A percentile compares a stretch with the other conserved stretches of the same genome.
phyloP scores from a whole-genome alignment of 2,797 vertebrate species.

The Aotus griseimembra region DNA sequence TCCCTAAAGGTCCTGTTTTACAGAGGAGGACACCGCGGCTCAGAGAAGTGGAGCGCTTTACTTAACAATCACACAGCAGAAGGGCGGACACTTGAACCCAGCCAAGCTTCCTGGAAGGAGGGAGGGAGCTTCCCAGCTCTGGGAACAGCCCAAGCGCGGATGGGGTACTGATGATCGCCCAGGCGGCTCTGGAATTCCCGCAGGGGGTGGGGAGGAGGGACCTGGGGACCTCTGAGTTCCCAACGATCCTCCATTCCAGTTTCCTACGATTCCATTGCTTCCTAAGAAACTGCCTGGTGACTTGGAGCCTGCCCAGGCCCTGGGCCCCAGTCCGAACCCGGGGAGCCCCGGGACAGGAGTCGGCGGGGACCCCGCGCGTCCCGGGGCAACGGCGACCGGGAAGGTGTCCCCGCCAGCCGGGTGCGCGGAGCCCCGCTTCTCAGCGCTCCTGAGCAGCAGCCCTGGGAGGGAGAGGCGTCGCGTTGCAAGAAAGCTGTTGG shows the following conservation, averaged over 20 bases:
- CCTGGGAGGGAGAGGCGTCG: conserved; percentile 43
- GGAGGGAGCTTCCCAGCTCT: not conserved
- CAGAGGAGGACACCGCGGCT: not conserved
- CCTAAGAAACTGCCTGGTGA: not conserved
- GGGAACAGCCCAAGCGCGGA: not conserved
- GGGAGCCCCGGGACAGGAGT: fast-evolving
- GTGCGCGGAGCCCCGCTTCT: not conserved
- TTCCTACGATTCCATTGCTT: not conserved
- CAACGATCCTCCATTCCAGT: not conserved
- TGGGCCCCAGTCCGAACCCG: not conserved
- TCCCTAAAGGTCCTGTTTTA: too few relatives aligned
- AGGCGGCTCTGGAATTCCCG: not conserved
- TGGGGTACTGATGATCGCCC: fast-evolving
- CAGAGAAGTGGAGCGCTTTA: not conserved
- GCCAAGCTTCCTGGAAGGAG: not conserved
- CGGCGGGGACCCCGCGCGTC: fast-evolving
- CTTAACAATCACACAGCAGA: not conserved
- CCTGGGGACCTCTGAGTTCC: not conserved
- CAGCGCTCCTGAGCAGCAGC: not conserved
- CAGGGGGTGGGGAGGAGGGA: not conserved
- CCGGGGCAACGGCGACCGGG: fast-evolving
- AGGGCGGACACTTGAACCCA: not conserved
- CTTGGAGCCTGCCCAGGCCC: not conserved
- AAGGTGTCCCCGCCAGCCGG: not conserved
- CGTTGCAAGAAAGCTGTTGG: conserved; percentile 66